Conservation (phyloP, 2,888 invertebrate genomes). For the Pyrgus malvae region DNA sequence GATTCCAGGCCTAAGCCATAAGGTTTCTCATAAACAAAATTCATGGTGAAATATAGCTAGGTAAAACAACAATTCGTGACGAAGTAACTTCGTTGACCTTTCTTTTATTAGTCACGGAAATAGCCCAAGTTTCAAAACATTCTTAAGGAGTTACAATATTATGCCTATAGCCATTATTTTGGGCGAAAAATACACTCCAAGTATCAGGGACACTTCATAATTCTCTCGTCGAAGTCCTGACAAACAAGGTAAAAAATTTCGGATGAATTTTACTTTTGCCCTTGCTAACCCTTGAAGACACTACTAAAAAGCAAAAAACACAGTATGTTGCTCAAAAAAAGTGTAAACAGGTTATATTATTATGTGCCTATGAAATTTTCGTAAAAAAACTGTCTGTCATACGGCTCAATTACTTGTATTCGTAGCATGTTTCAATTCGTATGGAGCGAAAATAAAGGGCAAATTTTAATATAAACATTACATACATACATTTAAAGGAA, state of each 20-base stretch:
- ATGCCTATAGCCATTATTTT: background rate
- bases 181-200: background rate
- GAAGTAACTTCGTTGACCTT: slow-evolving; percentile 2
- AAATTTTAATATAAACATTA: no score
- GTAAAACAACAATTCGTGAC: slow-evolving; percentile 12
- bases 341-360: no score
- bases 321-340: no score
- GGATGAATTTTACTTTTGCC: background rate
- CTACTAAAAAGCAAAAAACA: no score
- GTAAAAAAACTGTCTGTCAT: no score
- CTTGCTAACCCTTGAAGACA: background rate
- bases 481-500: no score
- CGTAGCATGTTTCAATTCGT: no score
- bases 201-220: background rate
- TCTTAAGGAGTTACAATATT: background rate
- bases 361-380: no score
- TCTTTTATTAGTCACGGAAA: slow-evolving; percentile 8
- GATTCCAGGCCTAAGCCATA: no score
- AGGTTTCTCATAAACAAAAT: background rate
- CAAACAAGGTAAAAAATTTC: background rate
- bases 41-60: background rate
- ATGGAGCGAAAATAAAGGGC: no score
- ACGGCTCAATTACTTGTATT: no score
- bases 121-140: slow-evolving; percentile 4
- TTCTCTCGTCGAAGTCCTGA: background rate